Evolutionary conservation across 2,888 invertebrate species (phyloP).

Genomic region (Halictus quadricinctus): DNA sequence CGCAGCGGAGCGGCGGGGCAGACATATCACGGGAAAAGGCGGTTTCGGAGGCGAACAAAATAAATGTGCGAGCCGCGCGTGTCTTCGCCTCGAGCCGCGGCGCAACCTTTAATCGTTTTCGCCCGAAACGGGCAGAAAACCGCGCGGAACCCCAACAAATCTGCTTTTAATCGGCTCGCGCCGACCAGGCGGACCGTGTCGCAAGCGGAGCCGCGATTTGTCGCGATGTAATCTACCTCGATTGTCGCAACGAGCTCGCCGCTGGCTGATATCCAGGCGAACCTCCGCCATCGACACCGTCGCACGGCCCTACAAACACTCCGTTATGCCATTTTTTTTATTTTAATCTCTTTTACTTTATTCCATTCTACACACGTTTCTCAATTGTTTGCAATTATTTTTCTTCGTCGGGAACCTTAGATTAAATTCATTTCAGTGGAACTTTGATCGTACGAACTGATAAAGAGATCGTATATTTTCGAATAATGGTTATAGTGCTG

Average conservation of each 20-base stretch:
- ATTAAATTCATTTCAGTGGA: not conserved
- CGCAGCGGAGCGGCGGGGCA: not conserved
- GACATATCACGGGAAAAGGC: constrained; percentile 29
- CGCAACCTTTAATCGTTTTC: constrained; percentile 54
- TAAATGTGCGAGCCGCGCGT: constrained; percentile 50
- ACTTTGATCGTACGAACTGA: no score
- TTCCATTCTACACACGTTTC: not conserved
- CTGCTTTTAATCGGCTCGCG: constrained; percentile 61
- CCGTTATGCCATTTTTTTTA: not conserved
- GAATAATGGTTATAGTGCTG: no score
- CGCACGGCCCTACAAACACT: not conserved
- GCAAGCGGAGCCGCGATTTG: constrained; percentile 57
- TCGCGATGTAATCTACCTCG: constrained; percentile 60
- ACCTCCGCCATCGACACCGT: not conserved
- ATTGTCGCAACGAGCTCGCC: constrained; percentile 52
- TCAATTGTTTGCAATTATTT: not conserved
- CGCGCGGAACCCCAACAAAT: constrained; percentile 57
- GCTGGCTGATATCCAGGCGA: constrained; percentile 26
- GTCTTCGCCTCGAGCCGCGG: constrained; percentile 38
- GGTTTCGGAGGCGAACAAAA: constrained; percentile 37
- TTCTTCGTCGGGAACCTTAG: not conserved
- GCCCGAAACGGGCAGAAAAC: constrained; percentile 53
- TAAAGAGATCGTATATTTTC: no score
- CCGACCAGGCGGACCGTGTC: constrained; percentile 49
- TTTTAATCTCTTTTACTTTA: no score